A percentile compares a stretch with the other conserved stretches of the same genome.
These are phyloP conservation scores for Ctena decussata DNA, from an alignment of 2,888 invertebrate genomes.

Conservation along the genomic window DNA sequence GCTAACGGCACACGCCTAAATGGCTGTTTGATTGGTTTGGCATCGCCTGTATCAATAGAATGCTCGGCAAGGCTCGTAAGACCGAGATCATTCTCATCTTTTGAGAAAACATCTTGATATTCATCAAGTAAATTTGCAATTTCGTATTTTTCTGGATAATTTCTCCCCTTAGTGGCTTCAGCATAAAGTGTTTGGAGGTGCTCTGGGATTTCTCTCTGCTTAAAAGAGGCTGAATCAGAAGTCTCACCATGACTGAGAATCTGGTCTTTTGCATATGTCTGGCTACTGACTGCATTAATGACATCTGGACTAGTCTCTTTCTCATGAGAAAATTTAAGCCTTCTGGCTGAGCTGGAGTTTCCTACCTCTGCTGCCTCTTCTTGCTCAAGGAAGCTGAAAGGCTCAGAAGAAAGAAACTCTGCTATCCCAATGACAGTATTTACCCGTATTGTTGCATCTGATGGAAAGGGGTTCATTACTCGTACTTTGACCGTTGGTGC, in stretches of 20 bases:
- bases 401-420: slow-evolving; percentile 21
- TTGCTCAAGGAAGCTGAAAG: too few relatives aligned
- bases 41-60: slow-evolving; percentile 35
- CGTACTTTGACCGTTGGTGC: slow-evolving; percentile 28
- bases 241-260: too few relatives aligned
- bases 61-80: slow-evolving; percentile 30
- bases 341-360: not conserved
- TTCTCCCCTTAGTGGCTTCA: slow-evolving; percentile 8
- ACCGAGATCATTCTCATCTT: slow-evolving; percentile 37
- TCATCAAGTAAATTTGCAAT: slow-evolving; percentile 20
- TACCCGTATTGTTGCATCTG: slow-evolving; percentile 26
- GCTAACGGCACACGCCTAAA: slow-evolving; percentile 25
- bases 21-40: slow-evolving; percentile 37
- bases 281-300: too few relatives aligned
- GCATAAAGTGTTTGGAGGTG: slow-evolving; percentile 16
- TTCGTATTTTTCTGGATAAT: not conserved
- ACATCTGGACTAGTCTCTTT: too few relatives aligned
- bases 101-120: slow-evolving; percentile 31
- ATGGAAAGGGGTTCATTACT: slow-evolving; percentile 42
- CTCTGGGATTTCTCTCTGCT: slow-evolving; percentile 1
- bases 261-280: too few relatives aligned
- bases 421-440: slow-evolving; percentile 46
- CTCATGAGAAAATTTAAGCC: not conserved
- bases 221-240: not conserved
- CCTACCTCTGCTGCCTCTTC: not conserved